Conservation (phyloP, 2,113 vertebrate species). For the Panurus biarmicus region DNA sequence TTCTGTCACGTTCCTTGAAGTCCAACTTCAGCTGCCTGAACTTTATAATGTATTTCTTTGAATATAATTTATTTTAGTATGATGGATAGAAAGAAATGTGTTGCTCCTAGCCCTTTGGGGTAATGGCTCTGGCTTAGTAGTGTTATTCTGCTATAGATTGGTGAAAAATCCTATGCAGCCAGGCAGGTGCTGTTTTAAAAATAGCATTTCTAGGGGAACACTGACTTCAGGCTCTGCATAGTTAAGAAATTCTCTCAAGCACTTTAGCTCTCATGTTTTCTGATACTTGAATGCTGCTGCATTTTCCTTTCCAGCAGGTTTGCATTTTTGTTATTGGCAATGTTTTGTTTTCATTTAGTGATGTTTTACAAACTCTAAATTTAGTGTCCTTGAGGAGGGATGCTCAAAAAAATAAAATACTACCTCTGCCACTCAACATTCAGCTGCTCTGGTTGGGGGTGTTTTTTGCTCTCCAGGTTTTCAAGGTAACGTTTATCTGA, state of each 20-base stretch:
- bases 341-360: conserved; percentile 29
- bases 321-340: conserved; percentile 1
- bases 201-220: not conserved
- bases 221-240: not conserved
- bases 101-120: not conserved
- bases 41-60: not conserved
- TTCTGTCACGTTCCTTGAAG: not conserved
- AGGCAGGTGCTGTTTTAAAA: conserved; percentile 20
- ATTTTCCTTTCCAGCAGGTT: conserved; percentile 23
- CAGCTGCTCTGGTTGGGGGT: not conserved
- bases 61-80: conserved; percentile 1
- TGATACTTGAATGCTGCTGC: conserved; percentile 44
- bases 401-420: conserved; percentile 64
- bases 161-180: conserved; percentile 8
- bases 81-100: not conserved
- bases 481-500: not conserved
- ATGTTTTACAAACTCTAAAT: conserved; percentile 52
- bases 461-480: not conserved
- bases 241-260: conserved; percentile 43
- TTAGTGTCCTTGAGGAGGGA: conserved; percentile 54
- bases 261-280: conserved; percentile 59
- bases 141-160: not conserved
- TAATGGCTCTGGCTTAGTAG: not conserved
- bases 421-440: conserved; percentile 55
- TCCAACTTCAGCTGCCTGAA: conserved; percentile 8